Evolutionary conservation across 2,113 vertebrate genomes (phyloP).

Genomic region (Pituophis catenifer): DNA sequence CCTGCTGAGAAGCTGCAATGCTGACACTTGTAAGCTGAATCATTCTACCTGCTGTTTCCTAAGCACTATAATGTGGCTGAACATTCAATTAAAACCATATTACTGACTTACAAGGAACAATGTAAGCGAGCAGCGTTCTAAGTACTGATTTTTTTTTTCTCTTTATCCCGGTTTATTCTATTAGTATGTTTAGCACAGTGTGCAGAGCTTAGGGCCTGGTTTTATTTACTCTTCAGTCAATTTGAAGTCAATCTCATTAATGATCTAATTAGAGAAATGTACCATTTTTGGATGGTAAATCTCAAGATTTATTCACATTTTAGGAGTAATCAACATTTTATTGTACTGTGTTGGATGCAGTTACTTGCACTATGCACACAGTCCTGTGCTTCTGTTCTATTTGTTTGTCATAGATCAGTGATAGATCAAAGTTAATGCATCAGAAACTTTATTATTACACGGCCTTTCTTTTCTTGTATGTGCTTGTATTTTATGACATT

Average conservation of each 20-base stretch:
- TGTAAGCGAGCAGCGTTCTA: neutral
- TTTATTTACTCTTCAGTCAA: constrained; percentile 7
- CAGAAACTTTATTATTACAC: constrained; percentile 24
- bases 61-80: neutral
- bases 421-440: constrained; percentile 43
- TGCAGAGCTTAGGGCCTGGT: neutral
- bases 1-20: neutral
- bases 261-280: neutral
- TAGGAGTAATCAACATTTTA: constrained; percentile 2
- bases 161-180: neutral
- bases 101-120: neutral
- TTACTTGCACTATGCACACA: neutral
- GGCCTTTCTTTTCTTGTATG: constrained; percentile 3
- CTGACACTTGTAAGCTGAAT: neutral
- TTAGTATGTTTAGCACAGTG: neutral
- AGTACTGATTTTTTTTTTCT: neutral
- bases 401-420: constrained; percentile 35
- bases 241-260: constrained; percentile 2
- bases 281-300: constrained; percentile 22
- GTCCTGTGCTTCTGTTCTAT: constrained; percentile 23
- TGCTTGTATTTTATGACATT: neutral
- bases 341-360: neutral
- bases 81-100: neutral
- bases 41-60: neutral
- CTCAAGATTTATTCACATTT: constrained; percentile 11